A percentile compares a stretch with the other conserved stretches of the same genome.
phyloP scores from a whole-genome alignment of 1,140 invertebrate genomes.

The Pomacea maculata region DNA sequence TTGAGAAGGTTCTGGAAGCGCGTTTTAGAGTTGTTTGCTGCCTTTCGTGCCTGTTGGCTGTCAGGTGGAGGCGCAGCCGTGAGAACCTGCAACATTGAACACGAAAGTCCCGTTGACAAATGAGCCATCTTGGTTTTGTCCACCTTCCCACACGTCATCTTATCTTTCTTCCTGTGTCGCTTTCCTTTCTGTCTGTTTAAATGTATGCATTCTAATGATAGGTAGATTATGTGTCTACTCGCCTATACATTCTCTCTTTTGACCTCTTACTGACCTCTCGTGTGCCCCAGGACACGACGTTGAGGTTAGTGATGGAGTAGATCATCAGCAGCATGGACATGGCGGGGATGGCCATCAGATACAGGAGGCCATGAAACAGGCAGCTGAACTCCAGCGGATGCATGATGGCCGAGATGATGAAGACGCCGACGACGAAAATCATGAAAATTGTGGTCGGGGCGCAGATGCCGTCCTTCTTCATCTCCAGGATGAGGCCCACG shows the following conservation, averaged over 20 bases:
- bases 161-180: not conserved
- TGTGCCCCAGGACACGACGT: conserved; percentile 92
- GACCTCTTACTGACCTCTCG: conserved; percentile 70
- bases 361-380: conserved; percentile 80
- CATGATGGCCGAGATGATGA: conserved; percentile 77
- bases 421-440: conserved; percentile 56
- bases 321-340: conserved; percentile 96
- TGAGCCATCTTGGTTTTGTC: not conserved
- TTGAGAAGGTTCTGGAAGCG: conserved; percentile 16
- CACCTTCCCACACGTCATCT: not conserved
- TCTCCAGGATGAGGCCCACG: conserved; percentile 57
- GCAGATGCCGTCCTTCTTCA: conserved; percentile 59
- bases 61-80: conserved; percentile 14
- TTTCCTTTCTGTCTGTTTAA: not conserved
- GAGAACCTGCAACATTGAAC: not conserved
- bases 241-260: too few relatives aligned
- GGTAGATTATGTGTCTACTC: too few relatives aligned
- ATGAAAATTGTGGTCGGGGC: conserved; percentile 62
- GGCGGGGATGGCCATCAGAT: conserved; percentile 92
- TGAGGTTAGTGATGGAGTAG: conserved; percentile 90
- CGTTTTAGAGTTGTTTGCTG: not conserved
- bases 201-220: too few relatives aligned
- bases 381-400: conserved; percentile 86
- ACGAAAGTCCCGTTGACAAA: not conserved
- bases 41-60: not conserved